Evolutionary conservation across 2,797 vertebrate genomes (phyloP), one percentile per base, ranked within the genome.

Genomic region (Rhincodon typus): DNA sequence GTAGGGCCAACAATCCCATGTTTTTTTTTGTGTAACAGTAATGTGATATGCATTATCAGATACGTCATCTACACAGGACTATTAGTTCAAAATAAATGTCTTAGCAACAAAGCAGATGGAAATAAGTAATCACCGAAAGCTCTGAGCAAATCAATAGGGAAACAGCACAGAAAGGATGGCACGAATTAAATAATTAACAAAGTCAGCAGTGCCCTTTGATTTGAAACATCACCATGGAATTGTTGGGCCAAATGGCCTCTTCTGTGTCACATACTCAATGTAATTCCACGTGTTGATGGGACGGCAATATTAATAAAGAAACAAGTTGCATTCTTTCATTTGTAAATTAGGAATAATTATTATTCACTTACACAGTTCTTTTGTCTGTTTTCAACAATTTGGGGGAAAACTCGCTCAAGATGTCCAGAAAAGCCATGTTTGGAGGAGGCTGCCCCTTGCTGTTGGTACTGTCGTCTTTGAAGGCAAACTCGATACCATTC

Each of bases 331-430:
- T 15, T 91, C 7, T 57, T 27, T 34, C 57, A 91, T 38, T 93
- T 93, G n/a, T 67, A 42, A 42, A 69, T 38, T 23, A 21, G 1
- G 90, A 69, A 42, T 38, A 67, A 93, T 93, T 23, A 91, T 91
- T 21, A 67, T 66, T 93, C 96, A 97, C 98, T 98, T 97, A 99
- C 98, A 99, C 97, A 1, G 98, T 97, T 96, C 97, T 98, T 97
- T 98, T 99, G 98, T 99, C 99, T 2, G 98, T 98, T 96, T 98
- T 98, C 95, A 99, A 97, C 95, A 99, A 98, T 96, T 98, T 99
- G 97, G 97, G 97, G 97, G 99, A 99, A 97, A 99, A 99, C 97
- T 99, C 98, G 50, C 97, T 98, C 97, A 99, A 98, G 96, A 99
- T 98, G 96, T 97, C 97, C 96, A 99, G 97, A 97, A 98, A 99